Conservation (phyloP, 30 jellyfish, hydroid and myxozoan species). For the Sanderia malayensis region DNA sequence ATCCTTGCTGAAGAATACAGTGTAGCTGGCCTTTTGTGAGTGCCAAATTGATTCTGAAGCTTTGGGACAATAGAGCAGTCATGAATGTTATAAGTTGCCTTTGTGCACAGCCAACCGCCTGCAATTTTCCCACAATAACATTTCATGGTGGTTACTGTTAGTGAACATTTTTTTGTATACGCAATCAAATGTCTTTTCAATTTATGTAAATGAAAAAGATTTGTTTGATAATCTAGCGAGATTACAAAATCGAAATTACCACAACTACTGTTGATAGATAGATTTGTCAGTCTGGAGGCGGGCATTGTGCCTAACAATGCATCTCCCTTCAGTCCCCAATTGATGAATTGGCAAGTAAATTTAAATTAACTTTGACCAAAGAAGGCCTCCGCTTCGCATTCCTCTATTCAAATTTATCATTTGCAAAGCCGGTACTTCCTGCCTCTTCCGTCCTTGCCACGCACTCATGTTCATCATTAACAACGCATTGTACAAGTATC, state of each 20-base stretch:
- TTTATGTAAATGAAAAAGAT: constrained; percentile 65
- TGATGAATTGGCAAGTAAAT: constrained; percentile 12
- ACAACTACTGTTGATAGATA: constrained; percentile 55
- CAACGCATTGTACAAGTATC: too few relatives aligned
- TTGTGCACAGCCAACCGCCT: constrained; percentile 54
- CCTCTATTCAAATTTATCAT: too few relatives aligned
- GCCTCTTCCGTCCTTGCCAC: not conserved
- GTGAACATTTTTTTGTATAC: constrained; percentile 63
- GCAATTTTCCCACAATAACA: constrained; percentile 78
- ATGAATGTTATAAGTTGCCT: constrained; percentile 26
- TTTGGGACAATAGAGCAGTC: constrained; percentile 47
- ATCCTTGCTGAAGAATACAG: constrained; percentile 29
- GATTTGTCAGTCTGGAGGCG: constrained; percentile 52
- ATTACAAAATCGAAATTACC: constrained; percentile 67
- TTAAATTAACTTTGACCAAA: too few relatives aligned
- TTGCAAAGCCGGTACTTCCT: not conserved
- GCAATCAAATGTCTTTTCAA: constrained; percentile 72
- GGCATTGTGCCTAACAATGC: constrained; percentile 61
- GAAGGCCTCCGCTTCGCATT: too few relatives aligned
- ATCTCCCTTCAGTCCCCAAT: constrained; percentile 12
- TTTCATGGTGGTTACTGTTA: constrained; percentile 77
- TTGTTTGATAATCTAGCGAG: constrained; percentile 68
- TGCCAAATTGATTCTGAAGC: constrained; percentile 56
- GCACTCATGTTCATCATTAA: too few relatives aligned
- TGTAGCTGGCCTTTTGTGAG: constrained; percentile 69